These are phyloP conservation scores for Hylomyscus alleni DNA, from an alignment of 2,797 vertebrate genomes.

Conservation along the genomic window DNA sequence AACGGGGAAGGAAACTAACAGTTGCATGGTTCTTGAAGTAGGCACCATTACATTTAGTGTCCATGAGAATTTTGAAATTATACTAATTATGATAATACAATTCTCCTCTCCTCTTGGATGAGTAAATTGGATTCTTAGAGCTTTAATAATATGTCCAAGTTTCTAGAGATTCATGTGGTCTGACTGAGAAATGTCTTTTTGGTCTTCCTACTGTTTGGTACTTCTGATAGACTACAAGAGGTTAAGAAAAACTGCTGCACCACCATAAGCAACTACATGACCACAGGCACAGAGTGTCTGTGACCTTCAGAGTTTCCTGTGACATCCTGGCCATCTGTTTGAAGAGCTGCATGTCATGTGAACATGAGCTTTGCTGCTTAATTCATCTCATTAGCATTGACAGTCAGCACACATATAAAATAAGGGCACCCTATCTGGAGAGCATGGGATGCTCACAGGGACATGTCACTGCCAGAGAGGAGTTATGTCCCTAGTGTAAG, in stretches of 20 bases:
- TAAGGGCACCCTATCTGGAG: not conserved
- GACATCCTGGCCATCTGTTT: not conserved
- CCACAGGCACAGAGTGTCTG: not conserved
- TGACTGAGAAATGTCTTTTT: not conserved
- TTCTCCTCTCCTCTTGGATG: not conserved
- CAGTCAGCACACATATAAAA: not conserved
- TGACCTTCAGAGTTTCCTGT: not conserved
- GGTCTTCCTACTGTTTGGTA: not conserved
- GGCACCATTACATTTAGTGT: not conserved
- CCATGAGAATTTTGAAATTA: not conserved
- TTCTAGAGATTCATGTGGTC: not conserved
- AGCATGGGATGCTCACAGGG: not conserved
- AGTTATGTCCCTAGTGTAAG: not conserved
- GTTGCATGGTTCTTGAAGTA: not conserved
- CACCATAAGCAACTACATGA: not conserved
- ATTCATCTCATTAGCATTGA: not conserved
- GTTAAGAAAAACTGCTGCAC: not conserved
- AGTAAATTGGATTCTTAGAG: not conserved
- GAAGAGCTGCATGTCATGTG: not conserved
- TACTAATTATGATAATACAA: not conserved
- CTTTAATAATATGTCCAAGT: not conserved
- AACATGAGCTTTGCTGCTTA: not conserved
- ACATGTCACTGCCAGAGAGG: not conserved
- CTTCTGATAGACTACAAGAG: not conserved
- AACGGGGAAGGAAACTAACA: slow-evolving; percentile 50